These are phyloP conservation scores for Caenorhabditis doughertyi DNA, from an alignment of 2,888 invertebrate species.

Conservation along the genomic window DNA sequence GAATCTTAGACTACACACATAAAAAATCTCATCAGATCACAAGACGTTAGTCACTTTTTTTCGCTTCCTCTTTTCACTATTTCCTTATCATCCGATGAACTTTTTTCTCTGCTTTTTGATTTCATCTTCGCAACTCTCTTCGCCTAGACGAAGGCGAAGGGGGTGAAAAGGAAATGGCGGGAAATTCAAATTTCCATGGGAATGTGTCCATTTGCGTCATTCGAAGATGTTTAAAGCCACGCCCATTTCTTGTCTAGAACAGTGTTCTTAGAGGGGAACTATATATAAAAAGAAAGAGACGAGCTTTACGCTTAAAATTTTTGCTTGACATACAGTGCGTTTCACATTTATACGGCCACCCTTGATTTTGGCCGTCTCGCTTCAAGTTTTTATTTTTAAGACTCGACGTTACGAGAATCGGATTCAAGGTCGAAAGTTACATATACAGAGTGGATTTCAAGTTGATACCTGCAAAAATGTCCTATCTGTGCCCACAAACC, in stretches of 20 bases:
- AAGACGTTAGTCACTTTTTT: conserved; percentile 11
- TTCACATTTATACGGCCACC: too few relatives aligned
- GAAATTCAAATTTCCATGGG: conserved; percentile 48
- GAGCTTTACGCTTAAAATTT: background rate
- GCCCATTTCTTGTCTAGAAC: conserved; percentile 16
- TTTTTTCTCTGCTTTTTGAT: conserved; percentile 21
- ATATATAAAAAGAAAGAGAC: too few relatives aligned
- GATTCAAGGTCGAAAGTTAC: too few relatives aligned
- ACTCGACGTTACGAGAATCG: too few relatives aligned
- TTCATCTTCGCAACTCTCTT: too few relatives aligned
- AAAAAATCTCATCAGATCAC: conserved; percentile 11
- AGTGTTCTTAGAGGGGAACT: background rate
- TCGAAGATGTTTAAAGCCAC: background rate
- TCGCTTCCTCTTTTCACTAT: background rate
- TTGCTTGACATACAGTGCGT: too few relatives aligned
- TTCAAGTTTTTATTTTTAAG: too few relatives aligned
- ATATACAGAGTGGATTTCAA: too few relatives aligned
- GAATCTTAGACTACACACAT: background rate
- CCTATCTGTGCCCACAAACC: too few relatives aligned
- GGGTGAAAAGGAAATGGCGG: conserved; percentile 13
- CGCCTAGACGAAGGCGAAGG: background rate
- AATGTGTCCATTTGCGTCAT: conserved; percentile 44
- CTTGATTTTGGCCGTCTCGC: too few relatives aligned
- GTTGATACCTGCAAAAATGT: too few relatives aligned
- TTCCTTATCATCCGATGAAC: conserved; percentile 31